These are phyloP conservation scores for Cryptotis parvus DNA, from an alignment of 2,113 vertebrate species.

Conservation along the genomic window DNA sequence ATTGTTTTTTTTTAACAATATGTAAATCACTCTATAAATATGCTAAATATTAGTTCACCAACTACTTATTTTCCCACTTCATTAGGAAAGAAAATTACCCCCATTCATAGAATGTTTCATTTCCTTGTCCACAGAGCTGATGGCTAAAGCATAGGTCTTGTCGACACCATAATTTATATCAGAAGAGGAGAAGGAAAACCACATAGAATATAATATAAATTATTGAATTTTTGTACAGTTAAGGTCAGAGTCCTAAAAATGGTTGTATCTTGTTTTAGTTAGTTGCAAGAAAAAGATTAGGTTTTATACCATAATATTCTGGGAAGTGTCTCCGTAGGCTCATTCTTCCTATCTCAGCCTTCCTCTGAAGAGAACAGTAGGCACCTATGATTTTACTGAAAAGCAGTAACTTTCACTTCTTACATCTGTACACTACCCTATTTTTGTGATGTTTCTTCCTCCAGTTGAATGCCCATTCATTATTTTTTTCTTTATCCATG, in stretches of 20 bases:
- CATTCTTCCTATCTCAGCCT: neutral
- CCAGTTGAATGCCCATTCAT: neutral
- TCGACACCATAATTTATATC: conserved; percentile 35
- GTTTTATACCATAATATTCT: neutral
- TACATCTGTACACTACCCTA: neutral
- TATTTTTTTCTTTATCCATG: neutral
- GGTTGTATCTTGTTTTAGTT: neutral
- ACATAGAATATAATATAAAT: neutral
- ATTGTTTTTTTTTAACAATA: neutral
- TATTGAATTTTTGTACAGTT: conserved; percentile 36
- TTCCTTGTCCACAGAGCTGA: conserved; percentile 41
- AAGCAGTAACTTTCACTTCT: neutral
- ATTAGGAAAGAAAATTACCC: conserved; percentile 69
- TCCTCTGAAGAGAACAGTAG: neutral
- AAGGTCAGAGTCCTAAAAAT: neutral
- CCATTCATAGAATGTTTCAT: conserved; percentile 64
- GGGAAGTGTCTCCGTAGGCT: neutral
- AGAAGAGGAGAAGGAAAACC: conserved; percentile 33
- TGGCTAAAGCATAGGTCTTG: conserved; percentile 37
- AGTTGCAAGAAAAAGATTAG: neutral
- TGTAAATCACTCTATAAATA: conserved; percentile 57
- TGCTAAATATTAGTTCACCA: conserved; percentile 35
- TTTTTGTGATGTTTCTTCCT: neutral
- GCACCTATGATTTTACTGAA: too few relatives aligned
- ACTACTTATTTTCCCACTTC: conserved; percentile 68